Conservation (phyloP, 2,113 vertebrate genomes). For the Brachionichthys hirsutus region DNA sequence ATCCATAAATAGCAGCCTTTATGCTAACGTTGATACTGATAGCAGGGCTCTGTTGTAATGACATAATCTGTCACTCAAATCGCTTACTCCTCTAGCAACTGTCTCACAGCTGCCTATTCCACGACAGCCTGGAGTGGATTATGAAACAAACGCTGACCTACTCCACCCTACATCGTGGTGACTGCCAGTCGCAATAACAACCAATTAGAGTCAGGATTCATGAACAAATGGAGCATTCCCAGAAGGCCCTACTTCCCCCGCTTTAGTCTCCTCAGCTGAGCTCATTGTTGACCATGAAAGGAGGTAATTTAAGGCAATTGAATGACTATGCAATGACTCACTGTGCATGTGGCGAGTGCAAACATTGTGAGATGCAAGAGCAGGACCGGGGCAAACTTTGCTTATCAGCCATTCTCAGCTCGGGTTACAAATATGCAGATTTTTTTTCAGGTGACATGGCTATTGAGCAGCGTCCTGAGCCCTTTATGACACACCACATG, state of each 20-base stretch:
- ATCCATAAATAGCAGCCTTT: no score
- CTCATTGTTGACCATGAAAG: conserved; percentile 82
- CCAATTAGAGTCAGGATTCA: conserved; percentile 73
- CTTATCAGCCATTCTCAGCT: conserved; percentile 60
- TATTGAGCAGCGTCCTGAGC: not conserved
- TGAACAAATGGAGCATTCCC: conserved; percentile 74
- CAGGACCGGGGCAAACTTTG: conserved; percentile 48
- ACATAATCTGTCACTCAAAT: conserved; percentile 6
- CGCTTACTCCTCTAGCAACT: conserved; percentile 15
- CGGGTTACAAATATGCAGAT: conserved; percentile 54
- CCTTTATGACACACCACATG: not conserved
- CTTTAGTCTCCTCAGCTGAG: conserved; percentile 73
- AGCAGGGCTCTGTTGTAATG: not conserved
- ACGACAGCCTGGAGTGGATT: conserved; percentile 29
- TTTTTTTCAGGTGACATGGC: conserved; percentile 14
- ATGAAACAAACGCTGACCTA: conserved; percentile 39
- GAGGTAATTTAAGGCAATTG: conserved; percentile 76
- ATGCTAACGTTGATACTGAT: not conserved
- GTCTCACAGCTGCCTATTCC: conserved; percentile 15
- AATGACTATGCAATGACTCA: conserved; percentile 77
- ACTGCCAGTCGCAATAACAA: conserved; percentile 72
- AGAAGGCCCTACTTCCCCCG: conserved; percentile 58
- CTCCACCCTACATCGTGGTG: conserved; percentile 64
- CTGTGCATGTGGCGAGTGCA: conserved; percentile 65
- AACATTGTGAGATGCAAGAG: conserved; percentile 60